Evolutionary conservation across 2,888 invertebrate species (phyloP), one percentile per base, ranked within the genome.

Genomic region (Cryptus viduatorius): DNA sequence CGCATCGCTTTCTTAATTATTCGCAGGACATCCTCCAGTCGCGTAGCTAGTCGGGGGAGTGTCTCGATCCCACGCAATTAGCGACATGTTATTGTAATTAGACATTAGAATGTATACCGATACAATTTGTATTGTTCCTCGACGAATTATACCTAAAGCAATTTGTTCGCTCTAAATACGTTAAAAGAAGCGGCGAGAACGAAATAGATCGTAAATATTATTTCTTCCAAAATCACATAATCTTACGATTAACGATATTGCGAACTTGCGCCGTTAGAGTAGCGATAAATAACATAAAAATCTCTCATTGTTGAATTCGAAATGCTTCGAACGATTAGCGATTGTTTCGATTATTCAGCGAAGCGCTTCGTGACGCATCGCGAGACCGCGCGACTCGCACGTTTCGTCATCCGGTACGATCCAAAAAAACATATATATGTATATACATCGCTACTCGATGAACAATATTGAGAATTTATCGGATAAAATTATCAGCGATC

Each of bases 21-120:
- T 46, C 73, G 61, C 73, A 73, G 73, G 73, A 73, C 73, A 73
- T 64, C 46, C n/a, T 46, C n/a, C 73, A 73, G 73, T 46, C 61
- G 29, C 73, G 73, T 73, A 73, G 61, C 48, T 59, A 73, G 44
- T 14, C 7, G 29, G 46, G 29, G 59, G 29, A 24, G n/a, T 14
- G 24, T 24, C 4, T 48, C 16, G 44, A 46, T 46, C 44, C 16
- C 46, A 64, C 24, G 7, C 31, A 29, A 61, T 31, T 29, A 14
- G 4, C 61, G 14, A 1, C 14, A 31, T 61, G 14, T 29, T 31
- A 14, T 59, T 29, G 24, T 31, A 61, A 61, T 61, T 31, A 1
- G 7, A 61, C 29, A 31, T 61, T 29, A 61, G 29, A 12, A 31
- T 61, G 5, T 31, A 31, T 5, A 7, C n/a, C 24, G 24, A 14